phyloP scores from a whole-genome alignment of 2,888 invertebrate species.

The Nomada fabriciana region DNA sequence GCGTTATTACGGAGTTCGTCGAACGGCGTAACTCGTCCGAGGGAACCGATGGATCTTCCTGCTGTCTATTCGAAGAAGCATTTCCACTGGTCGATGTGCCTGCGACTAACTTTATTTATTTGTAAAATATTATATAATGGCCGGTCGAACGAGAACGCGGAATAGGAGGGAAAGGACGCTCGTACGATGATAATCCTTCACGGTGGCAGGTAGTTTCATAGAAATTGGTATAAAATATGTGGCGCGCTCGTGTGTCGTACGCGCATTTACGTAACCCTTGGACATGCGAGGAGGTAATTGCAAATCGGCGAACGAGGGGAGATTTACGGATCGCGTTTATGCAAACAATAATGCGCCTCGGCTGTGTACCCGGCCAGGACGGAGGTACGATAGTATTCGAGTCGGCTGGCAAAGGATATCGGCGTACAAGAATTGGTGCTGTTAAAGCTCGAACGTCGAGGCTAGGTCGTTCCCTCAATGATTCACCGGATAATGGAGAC shows the following conservation, averaged over 20 bases:
- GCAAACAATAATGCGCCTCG: conserved; percentile 78
- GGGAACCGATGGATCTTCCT: conserved; percentile 6
- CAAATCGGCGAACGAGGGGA: conserved; percentile 64
- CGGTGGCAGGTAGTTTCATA: conserved; percentile 58
- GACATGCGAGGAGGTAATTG: conserved; percentile 62
- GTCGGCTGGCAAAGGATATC: conserved; percentile 67
- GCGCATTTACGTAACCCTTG: conserved; percentile 58
- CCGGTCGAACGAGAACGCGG: not conserved
- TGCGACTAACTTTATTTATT: too few species aligned
- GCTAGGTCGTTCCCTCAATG: conserved; percentile 78
- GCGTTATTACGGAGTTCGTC: conserved; percentile 63
- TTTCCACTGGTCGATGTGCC: not conserved
- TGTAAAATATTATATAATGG: too few species aligned
- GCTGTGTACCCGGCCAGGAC: conserved; percentile 41
- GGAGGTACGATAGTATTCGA: conserved; percentile 43
- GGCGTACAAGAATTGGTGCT: conserved; percentile 71
- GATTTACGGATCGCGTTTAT: conserved; percentile 79
- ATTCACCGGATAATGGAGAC: conserved; percentile 83
- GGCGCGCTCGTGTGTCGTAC: conserved; percentile 55
- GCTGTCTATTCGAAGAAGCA: conserved; percentile 6
- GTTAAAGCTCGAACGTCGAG: conserved; percentile 72
- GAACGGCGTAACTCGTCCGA: conserved; percentile 51
- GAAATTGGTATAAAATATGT: conserved; percentile 64
- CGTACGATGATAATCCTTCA: conserved; percentile 45
- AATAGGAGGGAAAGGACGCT: conserved; percentile 2